phyloP scores from a whole-genome alignment of 2,888 invertebrate species.

The Nomada fabriciana region DNA sequence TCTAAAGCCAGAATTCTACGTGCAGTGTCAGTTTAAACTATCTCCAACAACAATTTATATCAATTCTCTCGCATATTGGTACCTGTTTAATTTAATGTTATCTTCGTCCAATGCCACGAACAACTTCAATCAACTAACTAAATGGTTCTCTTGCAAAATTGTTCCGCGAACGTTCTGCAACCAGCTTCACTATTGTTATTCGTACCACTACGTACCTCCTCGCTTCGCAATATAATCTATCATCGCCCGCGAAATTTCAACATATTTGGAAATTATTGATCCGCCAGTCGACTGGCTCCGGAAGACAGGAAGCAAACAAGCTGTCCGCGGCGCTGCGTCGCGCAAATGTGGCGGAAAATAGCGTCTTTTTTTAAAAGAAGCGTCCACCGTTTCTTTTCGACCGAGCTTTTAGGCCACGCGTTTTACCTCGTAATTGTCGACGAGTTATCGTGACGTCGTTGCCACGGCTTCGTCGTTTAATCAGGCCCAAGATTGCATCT shows the following conservation, averaged over 20 bases:
- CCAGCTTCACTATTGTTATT: no score
- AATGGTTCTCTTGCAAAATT: no score
- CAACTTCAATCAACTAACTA: no score
- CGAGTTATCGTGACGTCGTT: not conserved
- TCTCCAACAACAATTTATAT: no score
- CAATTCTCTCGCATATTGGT: no score
- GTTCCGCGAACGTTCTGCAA: no score
- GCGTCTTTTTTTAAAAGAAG: not conserved
- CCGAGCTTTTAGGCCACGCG: not conserved
- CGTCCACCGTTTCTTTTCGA: not conserved
- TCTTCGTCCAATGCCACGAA: no score
- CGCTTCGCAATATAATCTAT: no score
- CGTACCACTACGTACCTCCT: no score
- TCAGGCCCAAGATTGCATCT: not conserved
- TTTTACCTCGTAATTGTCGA: not conserved
- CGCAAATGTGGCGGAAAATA: slow-evolving; percentile 22
- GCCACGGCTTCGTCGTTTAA: not conserved
- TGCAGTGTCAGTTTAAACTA: no score
- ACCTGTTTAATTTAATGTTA: no score
- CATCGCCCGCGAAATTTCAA: not conserved
- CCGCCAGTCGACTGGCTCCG: not conserved
- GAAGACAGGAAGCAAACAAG: not conserved
- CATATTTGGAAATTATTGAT: slow-evolving; percentile 27
- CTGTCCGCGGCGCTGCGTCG: not conserved
- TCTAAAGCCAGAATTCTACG: no score